A percentile compares a stretch with the other conserved stretches of the same genome.
These are phyloP conservation scores for Exephanes ischioxanthus DNA, from an alignment of 2,888 invertebrate species.

Conservation along the genomic window DNA sequence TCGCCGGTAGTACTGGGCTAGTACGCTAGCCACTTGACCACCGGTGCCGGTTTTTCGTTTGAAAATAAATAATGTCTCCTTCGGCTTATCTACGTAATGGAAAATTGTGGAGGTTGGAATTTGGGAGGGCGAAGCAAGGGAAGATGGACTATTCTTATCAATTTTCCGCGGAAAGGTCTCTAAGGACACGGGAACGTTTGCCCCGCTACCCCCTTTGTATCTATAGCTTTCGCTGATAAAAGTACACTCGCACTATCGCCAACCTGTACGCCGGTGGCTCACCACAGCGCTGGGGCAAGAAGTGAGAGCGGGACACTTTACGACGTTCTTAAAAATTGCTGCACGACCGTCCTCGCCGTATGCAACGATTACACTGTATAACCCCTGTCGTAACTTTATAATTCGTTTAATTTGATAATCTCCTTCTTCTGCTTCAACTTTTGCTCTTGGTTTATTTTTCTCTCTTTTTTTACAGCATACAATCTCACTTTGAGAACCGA, in stretches of 20 bases:
- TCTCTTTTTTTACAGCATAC: slow-evolving; percentile 37
- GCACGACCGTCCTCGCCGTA: slow-evolving; percentile 37
- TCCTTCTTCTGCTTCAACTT: slow-evolving; percentile 43
- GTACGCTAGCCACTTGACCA: too few relatives aligned
- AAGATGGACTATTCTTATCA: too few relatives aligned
- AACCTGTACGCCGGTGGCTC: not conserved
- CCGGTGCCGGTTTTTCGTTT: too few relatives aligned
- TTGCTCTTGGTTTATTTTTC: slow-evolving; percentile 29
- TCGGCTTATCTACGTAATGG: slow-evolving; percentile 21
- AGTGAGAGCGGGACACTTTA: slow-evolving; percentile 34
- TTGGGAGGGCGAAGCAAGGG: not conserved
- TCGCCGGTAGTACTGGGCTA: too few relatives aligned
- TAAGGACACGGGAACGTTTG: not conserved
- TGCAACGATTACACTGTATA: slow-evolving; percentile 38
- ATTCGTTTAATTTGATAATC: slow-evolving; percentile 62
- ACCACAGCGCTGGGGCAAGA: not conserved
- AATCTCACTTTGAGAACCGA: slow-evolving; percentile 39
- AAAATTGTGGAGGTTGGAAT: slow-evolving; percentile 7
- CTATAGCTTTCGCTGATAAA: not conserved
- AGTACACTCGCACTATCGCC: not conserved
- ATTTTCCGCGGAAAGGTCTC: not conserved
- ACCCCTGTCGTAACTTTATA: slow-evolving; percentile 49
- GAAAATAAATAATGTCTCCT: slow-evolving; percentile 26
- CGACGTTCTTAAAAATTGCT: slow-evolving; percentile 54
- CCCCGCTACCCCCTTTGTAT: not conserved